These are phyloP conservation scores for Anas platyrhynchos DNA, from an alignment of 2,113 vertebrate species.

Conservation along the genomic window DNA sequence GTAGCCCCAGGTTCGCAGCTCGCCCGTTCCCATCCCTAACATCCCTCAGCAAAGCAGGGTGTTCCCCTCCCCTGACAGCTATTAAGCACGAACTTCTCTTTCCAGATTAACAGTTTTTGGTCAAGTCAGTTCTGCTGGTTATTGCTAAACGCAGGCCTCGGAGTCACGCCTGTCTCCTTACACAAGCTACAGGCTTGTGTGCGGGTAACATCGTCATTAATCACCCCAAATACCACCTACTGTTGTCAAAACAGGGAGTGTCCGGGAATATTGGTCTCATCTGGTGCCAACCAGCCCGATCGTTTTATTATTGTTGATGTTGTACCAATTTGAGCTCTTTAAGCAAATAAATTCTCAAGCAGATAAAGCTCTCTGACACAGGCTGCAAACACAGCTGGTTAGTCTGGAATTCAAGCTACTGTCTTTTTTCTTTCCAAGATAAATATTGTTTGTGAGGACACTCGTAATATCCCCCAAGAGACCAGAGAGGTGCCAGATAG, in stretches of 20 bases:
- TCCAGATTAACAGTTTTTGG: neutral
- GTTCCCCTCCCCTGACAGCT: neutral
- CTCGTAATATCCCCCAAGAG: neutral
- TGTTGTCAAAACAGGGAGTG: neutral
- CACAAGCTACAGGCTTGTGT: neutral
- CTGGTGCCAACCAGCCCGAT: neutral
- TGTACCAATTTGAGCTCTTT: neutral
- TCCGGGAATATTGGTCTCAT: accelerated
- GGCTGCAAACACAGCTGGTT: neutral
- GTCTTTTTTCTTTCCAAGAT: neutral
- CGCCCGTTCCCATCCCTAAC: conserved; percentile 30
- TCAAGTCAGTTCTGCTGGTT: neutral
- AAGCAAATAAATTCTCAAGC: neutral
- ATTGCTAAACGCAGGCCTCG: neutral
- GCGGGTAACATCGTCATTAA: neutral
- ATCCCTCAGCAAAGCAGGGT: neutral
- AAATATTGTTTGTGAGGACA: neutral
- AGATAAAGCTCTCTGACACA: neutral
- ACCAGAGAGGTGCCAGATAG: neutral
- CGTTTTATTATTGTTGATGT: neutral
- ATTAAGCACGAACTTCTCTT: neutral
- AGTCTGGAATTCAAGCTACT: neutral
- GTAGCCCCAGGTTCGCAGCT: conserved; percentile 53
- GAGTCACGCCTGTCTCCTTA: neutral
- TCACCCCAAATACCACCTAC: neutral